Percentiles rank a stretch among this genome's conserved stretches.
phyloP scores from a whole-genome alignment of 2,888 invertebrate genomes.

The Dynastes grantii region DNA sequence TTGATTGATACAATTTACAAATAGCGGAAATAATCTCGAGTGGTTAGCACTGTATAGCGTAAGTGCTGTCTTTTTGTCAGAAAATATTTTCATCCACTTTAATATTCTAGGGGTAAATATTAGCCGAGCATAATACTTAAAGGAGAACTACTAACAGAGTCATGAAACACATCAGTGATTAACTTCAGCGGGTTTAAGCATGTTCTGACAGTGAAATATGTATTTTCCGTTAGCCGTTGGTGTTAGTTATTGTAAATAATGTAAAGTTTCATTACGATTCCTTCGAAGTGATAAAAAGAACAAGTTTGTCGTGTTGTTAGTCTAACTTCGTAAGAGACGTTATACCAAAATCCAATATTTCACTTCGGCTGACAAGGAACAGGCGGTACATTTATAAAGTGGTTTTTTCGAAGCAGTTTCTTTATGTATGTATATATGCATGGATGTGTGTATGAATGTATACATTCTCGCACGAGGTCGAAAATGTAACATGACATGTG shows the following conservation, averaged over 20 bases:
- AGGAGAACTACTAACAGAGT: too few relatives aligned
- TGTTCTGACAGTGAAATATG: too few relatives aligned
- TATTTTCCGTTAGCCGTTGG: not conserved
- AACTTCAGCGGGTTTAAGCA: too few relatives aligned
- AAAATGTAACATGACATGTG: constrained; percentile 40
- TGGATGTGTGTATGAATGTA: constrained; percentile 2
- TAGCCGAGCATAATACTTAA: too few relatives aligned
- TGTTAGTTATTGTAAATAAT: not conserved
- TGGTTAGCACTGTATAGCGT: too few relatives aligned
- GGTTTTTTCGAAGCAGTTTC: constrained; percentile 29
- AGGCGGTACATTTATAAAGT: constrained; percentile 42
- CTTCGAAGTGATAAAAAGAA: constrained; percentile 20
- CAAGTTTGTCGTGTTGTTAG: constrained; percentile 23
- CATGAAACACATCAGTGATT: too few relatives aligned
- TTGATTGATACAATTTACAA: too few relatives aligned
- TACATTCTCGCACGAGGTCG: constrained; percentile 9
- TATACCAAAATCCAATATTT: constrained; percentile 41
- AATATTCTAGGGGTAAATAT: too few relatives aligned
- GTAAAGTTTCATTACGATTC: constrained; percentile 4
- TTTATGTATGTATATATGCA: constrained; percentile 3
- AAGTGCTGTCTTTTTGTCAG: too few relatives aligned
- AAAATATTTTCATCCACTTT: too few relatives aligned
- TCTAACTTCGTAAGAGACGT: constrained; percentile 36
- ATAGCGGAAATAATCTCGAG: too few relatives aligned
- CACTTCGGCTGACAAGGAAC: constrained; percentile 30